Percentiles rank a stretch among this genome's conserved stretches.
Conservation (phyloP, 1,140 invertebrate genomes). For the Melanaphis sacchari region DNA sequence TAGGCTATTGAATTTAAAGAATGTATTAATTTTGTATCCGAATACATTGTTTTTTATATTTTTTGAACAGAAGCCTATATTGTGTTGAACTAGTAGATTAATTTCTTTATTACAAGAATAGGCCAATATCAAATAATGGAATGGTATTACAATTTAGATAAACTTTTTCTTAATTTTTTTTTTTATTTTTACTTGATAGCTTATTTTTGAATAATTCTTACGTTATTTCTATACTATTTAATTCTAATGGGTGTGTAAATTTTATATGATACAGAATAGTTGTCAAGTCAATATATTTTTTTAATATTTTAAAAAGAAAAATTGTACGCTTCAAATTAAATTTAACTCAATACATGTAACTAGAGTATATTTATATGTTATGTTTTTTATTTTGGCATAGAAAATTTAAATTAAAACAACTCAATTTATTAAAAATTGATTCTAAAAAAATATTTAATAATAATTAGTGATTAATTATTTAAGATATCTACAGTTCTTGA, state of each 20-base stretch:
- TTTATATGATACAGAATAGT: conserved; percentile 26
- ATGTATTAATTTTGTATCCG: background rate
- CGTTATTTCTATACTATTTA: background rate
- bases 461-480: background rate
- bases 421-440: background rate
- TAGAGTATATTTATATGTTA: background rate
- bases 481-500: background rate
- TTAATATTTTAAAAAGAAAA: background rate
- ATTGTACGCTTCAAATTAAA: background rate
- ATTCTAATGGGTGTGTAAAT: conserved; percentile 16
- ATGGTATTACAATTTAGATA: background rate
- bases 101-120: background rate
- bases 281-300: background rate
- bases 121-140: background rate
- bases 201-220: conserved; percentile 43
- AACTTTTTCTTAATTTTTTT: conserved; percentile 19
- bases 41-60: background rate
- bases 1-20: background rate
- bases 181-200: conserved; percentile 3
- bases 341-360: background rate
- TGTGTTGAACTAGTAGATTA: background rate
- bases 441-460: background rate
- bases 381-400: background rate
- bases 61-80: background rate
- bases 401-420: background rate